These are phyloP conservation scores for Pseudomyrmex cubaensis DNA, from an alignment of 1,140 invertebrate species.

Conservation along the genomic window DNA sequence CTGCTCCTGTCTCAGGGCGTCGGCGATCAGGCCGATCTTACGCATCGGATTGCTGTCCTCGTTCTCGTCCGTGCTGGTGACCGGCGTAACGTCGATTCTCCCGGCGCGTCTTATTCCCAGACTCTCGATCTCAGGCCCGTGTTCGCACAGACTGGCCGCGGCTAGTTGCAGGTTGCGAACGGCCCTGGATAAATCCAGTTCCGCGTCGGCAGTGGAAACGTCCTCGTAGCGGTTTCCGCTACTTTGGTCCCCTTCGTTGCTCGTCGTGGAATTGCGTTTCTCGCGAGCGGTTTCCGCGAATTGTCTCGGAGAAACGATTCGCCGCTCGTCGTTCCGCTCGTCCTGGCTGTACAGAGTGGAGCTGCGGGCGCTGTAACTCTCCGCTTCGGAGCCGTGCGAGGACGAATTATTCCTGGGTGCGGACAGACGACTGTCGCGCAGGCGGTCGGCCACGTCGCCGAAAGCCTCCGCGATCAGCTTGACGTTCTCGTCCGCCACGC, in stretches of 20 bases:
- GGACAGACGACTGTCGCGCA: conserved; percentile 55
- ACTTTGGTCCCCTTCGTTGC: not conserved
- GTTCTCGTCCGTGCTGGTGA: not conserved
- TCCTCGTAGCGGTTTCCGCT: not conserved
- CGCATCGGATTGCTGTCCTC: not conserved
- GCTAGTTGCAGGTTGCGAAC: conserved; percentile 68
- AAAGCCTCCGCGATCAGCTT: conserved; percentile 72
- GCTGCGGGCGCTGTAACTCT: conserved; percentile 62
- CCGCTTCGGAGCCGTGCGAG: conserved; percentile 55
- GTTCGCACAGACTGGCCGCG: conserved; percentile 66
- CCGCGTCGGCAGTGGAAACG: conserved; percentile 30
- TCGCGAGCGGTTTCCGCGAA: not conserved
- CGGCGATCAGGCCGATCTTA: not conserved
- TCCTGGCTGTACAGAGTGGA: conserved; percentile 52
- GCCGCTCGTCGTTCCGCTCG: conserved; percentile 34
- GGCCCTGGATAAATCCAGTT: conserved; percentile 65
- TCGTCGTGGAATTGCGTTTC: conserved; percentile 36
- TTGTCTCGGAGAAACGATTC: conserved; percentile 5
- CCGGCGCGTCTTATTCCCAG: conserved; percentile 13
- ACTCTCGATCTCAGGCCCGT: conserved; percentile 56
- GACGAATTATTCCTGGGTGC: conserved; percentile 43
- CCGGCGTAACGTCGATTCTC: not conserved
- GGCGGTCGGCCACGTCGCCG: conserved; percentile 58
- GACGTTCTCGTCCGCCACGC: conserved; percentile 70
- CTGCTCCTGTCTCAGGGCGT: conserved; percentile 2